Evolutionary conservation across 2,888 invertebrate species (phyloP).

Genomic region (Apamea epomidion): DNA sequence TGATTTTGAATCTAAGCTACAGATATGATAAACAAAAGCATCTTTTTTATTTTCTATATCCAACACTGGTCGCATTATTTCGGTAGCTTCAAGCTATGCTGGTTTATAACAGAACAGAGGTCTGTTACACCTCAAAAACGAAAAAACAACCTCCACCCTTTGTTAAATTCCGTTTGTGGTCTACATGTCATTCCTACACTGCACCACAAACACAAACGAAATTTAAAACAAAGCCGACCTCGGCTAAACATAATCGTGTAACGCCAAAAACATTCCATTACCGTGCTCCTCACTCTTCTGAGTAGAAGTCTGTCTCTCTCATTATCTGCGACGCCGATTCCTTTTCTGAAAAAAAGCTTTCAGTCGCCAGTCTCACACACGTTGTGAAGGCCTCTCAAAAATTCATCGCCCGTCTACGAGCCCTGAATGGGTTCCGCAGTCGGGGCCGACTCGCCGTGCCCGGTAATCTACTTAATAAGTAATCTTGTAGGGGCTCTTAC

Average conservation of each 20-base stretch:
- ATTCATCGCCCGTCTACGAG: slow-evolving; percentile 89
- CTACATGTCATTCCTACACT: slow-evolving; percentile 52
- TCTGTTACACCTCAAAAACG: slow-evolving; percentile 18
- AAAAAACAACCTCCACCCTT: slow-evolving; percentile 37
- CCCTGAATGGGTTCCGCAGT: slow-evolving; percentile 81
- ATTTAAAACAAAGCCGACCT: slow-evolving; percentile 43
- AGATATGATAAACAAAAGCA: not conserved
- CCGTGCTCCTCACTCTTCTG: slow-evolving; percentile 48
- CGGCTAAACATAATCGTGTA: slow-evolving; percentile 50
- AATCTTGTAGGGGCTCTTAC: slow-evolving; percentile 76
- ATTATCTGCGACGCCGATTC: slow-evolving; percentile 84
- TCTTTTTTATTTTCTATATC: not conserved
- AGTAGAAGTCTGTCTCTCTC: slow-evolving; percentile 72
- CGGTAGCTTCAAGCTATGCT: slow-evolving; percentile 6
- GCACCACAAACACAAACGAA: slow-evolving; percentile 52
- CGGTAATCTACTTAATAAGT: slow-evolving; percentile 88
- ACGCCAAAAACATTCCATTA: slow-evolving; percentile 64
- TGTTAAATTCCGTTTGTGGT: slow-evolving; percentile 61
- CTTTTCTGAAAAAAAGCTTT: slow-evolving; percentile 83
- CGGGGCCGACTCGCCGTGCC: slow-evolving; percentile 74
- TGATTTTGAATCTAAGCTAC: not conserved
- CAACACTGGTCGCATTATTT: slow-evolving; percentile 30
- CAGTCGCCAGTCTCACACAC: slow-evolving; percentile 79
- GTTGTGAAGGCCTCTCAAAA: slow-evolving; percentile 88
- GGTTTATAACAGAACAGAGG: slow-evolving; percentile 25